Percentiles rank a stretch among this genome's conserved stretches.
Conservation (phyloP, 2,797 vertebrate species). For the Erithacus rubecula region DNA sequence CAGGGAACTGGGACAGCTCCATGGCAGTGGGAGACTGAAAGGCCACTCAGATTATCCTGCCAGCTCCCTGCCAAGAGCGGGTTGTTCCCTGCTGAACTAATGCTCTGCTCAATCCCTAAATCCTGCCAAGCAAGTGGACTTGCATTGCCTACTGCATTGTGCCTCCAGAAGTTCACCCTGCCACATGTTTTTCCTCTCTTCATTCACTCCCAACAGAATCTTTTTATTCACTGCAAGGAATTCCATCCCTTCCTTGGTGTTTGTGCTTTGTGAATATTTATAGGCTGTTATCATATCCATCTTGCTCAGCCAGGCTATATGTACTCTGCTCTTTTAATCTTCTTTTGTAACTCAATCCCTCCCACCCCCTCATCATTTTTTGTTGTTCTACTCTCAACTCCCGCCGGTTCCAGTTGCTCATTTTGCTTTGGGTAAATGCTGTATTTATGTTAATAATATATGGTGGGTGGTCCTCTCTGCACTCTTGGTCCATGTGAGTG, state of each 20-base stretch:
- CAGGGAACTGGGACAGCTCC: neutral
- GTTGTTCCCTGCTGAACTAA: neutral
- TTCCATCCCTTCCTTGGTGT: constrained; percentile 66
- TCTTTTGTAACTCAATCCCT: constrained; percentile 69
- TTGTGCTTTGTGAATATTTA: constrained; percentile 76
- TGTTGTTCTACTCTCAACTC: constrained; percentile 68
- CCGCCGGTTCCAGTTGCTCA: constrained; percentile 54
- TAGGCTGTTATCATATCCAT: constrained; percentile 72
- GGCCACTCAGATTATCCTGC: neutral
- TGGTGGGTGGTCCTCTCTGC: constrained; percentile 55
- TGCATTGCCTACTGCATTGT: neutral
- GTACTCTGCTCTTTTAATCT: constrained; percentile 68
- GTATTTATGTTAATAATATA: constrained; percentile 45
- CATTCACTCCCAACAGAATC: constrained; percentile 47
- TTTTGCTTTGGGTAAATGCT: constrained; percentile 24
- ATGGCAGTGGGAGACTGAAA: constrained; percentile 16
- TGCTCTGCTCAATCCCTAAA: constrained; percentile 6
- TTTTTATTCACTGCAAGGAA: constrained; percentile 47
- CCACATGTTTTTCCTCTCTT: constrained; percentile 24
- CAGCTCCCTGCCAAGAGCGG: neutral
- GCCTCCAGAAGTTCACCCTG: constrained; percentile 11
- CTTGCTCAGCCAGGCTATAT: constrained; percentile 67
- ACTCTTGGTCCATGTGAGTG: constrained; percentile 15
- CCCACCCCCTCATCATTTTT: constrained; percentile 68
- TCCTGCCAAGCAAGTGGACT: constrained; percentile 14